Base-by-base conservation (phyloP, 1,140 invertebrate genomes). In the Zaprionus ornatus region DNA sequence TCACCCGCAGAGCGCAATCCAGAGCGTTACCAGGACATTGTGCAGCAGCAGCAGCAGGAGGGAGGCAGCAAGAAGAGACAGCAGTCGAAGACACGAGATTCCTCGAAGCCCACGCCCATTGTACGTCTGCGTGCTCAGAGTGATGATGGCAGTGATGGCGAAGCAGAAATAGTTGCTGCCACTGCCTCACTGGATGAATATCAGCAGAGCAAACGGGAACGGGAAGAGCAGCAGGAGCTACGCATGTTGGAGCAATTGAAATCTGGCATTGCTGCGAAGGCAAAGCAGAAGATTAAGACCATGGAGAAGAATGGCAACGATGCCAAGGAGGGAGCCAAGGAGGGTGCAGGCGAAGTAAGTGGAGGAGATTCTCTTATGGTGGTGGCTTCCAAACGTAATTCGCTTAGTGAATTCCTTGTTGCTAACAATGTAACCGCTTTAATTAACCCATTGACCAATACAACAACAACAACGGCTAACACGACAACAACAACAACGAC, bases 81-180 rank as follows among this genome's bases (percentile, higher is more conserved):
- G 10, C 71, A 62, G 15, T 75, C 65, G 1, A 87, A 72, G 50
- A 72, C 37, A 1, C 56, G 40, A 12, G 78, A 79, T 50, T 2
- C 32, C 23, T 2, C 32, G 25, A 21, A 91, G 77, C 32, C 94
- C 93, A 93, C 94, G 19, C 93, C 94, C 6, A 93, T 94, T 4
- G 95, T 95, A 0, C 95, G 95, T 70, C 87, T 96, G 73, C 91
- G 95, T 48, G 95, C 95, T 10, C 94, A 95, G 70, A 94, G 94
- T n/a, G 94, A 95, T 66, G 93, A 94, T 5, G 94, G 94, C 56
- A 93, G 94, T 40, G 94, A 93, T 37, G 94, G 94, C 25, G 91
- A 91, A 15, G 23, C 73, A 1, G 12, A 4, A 17, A 45, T n/a
- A 59, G 71, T 15, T 72, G 57, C 25, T 35, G 78, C 50, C 3